Evolutionary conservation across 2,888 invertebrate genomes (phyloP).

Genomic region (Hydroisotoma schaefferi): DNA sequence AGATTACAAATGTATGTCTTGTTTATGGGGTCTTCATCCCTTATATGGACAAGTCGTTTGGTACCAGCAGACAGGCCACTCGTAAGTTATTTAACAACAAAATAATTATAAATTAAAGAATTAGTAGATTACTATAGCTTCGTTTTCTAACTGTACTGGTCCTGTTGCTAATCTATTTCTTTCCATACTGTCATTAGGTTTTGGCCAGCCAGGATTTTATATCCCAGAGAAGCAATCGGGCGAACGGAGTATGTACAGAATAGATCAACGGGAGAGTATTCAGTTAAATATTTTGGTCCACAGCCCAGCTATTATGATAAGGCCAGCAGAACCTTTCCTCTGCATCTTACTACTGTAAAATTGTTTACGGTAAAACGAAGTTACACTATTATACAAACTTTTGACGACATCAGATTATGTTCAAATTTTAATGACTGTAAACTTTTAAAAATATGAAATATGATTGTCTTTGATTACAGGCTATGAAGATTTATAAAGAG

Average conservation of each 20-base stretch:
- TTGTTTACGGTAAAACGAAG: conserved; percentile 28
- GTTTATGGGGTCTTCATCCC: conserved; percentile 40
- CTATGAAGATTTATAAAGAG: conserved; percentile 37
- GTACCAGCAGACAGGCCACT: conserved; percentile 35
- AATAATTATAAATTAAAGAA: neutral
- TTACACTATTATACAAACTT: neutral
- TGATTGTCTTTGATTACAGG: conserved; percentile 21
- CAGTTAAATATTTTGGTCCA: conserved; percentile 40
- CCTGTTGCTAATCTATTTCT: too few species aligned
- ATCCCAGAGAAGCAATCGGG: conserved; percentile 26
- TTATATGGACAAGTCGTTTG: conserved; percentile 43
- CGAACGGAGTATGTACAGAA: conserved; percentile 8
- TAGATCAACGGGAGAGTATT: conserved; percentile 24
- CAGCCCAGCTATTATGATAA: conserved; percentile 28
- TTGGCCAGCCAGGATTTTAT: conserved; percentile 44
- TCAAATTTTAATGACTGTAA: neutral
- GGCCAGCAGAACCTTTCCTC: conserved; percentile 22
- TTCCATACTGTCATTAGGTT: too few species aligned
- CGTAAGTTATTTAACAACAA: conserved; percentile 28
- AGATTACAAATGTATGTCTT: conserved; percentile 37
- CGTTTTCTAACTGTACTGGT: neutral
- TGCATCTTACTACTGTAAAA: conserved; percentile 30
- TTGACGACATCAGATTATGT: neutral
- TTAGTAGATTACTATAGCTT: neutral
- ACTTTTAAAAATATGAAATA: neutral